These are phyloP conservation scores for Coluber constrictor DNA, from an alignment of 2,797 vertebrate genomes.

Conservation along the genomic window DNA sequence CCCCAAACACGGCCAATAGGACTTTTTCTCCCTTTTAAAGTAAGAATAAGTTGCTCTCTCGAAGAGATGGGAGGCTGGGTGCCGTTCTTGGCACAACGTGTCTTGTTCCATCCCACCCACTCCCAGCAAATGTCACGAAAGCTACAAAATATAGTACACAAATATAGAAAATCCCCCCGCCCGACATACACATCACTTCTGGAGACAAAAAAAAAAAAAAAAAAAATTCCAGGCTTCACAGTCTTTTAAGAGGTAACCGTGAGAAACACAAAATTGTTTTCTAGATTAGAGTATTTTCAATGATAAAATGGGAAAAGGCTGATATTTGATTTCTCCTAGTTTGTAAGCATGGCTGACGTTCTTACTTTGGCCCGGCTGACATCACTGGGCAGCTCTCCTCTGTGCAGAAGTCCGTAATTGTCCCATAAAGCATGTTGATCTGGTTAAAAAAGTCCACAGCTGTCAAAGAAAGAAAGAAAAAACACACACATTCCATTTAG, in stretches of 20 bases:
- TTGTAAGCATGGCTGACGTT: accelerated
- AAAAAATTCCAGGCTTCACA: neutral
- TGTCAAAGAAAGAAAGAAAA: conserved; percentile 55
- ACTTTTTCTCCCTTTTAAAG: neutral
- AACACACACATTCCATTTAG: neutral
- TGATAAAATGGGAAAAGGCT: neutral
- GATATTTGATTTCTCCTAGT: neutral
- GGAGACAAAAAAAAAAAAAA: neutral
- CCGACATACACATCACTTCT: neutral
- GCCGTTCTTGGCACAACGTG: neutral
- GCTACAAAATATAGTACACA: neutral
- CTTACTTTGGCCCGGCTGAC: conserved; percentile 98
- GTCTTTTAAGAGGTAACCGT: neutral
- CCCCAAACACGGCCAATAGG: neutral
- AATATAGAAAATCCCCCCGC: neutral
- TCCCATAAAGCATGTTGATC: conserved; percentile 99
- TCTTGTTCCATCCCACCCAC: too few species aligned
- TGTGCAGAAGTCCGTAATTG: conserved; percentile 95
- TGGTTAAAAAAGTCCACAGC: conserved; percentile 99
- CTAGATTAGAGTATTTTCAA: neutral
- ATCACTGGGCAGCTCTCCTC: conserved; percentile 94
- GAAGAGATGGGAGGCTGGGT: neutral
- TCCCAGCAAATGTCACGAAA: neutral
- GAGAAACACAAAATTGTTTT: neutral
- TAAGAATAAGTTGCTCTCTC: neutral